These are phyloP conservation scores for Chalcis sispes DNA, from an alignment of 2,888 invertebrate species.

Conservation along the genomic window DNA sequence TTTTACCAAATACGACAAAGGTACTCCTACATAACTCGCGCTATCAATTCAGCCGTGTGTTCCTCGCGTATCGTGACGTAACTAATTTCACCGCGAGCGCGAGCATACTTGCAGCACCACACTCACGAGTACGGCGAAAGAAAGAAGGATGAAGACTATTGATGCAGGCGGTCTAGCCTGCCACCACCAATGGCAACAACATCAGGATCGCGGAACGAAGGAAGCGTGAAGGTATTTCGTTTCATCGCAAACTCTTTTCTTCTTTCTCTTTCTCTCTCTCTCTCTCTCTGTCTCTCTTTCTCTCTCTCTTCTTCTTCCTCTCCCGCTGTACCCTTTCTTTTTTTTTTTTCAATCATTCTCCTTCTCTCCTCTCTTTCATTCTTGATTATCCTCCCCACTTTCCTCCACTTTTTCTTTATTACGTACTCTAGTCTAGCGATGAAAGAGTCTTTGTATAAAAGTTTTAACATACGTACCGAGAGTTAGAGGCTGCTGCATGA, in stretches of 20 bases:
- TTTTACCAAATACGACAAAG: no score
- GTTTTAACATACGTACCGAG: no score
- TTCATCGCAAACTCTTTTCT: constrained; percentile 20
- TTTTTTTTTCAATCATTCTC: neutral
- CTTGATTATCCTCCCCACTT: neutral
- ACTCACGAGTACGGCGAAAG: neutral
- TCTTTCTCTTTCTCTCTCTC: constrained; percentile 1
- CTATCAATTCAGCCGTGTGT: constrained; percentile 9
- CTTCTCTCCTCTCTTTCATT: neutral
- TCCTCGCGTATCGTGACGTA: constrained; percentile 27
- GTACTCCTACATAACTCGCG: neutral
- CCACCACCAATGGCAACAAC: constrained; percentile 9
- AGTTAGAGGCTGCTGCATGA: no score
- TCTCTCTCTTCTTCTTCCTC: neutral
- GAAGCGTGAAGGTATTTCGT: constrained; percentile 56
- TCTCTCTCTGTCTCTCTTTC: neutral
- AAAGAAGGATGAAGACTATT: neutral
- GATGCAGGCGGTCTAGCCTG: neutral
- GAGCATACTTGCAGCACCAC: no score
- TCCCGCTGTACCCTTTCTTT: neutral
- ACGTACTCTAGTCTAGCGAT: no score
- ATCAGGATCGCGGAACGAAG: constrained; percentile 48
- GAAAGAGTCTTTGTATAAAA: no score
- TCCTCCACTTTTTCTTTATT: neutral
- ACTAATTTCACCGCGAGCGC: constrained; percentile 25